These are phyloP conservation scores for Oryzias sinensis DNA, from an alignment of 2,797 vertebrate species.

Conservation along the genomic window DNA sequence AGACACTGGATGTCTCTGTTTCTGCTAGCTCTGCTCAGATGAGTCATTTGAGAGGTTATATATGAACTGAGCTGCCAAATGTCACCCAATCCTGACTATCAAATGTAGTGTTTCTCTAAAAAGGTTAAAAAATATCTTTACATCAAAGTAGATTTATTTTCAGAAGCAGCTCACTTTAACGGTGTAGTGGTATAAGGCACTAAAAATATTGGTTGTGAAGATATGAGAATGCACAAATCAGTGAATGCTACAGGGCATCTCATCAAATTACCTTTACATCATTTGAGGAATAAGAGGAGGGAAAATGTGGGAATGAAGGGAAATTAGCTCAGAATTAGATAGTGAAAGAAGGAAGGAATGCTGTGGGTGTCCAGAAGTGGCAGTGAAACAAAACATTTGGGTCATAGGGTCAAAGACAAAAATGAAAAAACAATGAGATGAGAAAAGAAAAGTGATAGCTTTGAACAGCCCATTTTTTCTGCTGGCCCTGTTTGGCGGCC, in stretches of 20 bases:
- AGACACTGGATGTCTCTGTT: constrained; percentile 67
- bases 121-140: constrained; percentile 13
- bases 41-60: constrained; percentile 53
- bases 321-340: constrained; percentile 18
- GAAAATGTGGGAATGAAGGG: constrained; percentile 21
- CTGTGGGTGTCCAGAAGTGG: constrained; percentile 7
- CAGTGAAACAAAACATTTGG: constrained; percentile 35
- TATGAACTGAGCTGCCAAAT: constrained; percentile 33
- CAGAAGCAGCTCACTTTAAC: constrained; percentile 1
- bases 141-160: background rate
- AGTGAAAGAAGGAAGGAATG: constrained; percentile 22
- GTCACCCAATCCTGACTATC: constrained; percentile 37
- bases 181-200: constrained; percentile 3
- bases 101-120: constrained; percentile 20
- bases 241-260: background rate
- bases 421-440: constrained; percentile 11
- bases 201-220: background rate
- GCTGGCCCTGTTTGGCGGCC: background rate
- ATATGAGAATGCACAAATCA: background rate
- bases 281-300: constrained; percentile 13
- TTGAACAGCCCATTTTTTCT: constrained; percentile 22
- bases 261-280: constrained; percentile 12
- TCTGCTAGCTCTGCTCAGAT: constrained; percentile 28
- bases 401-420: constrained; percentile 39
- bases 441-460: constrained; percentile 8